Evolutionary conservation across 2,113 vertebrate genomes (phyloP).

Genomic region (Rhipidura dahli): DNA sequence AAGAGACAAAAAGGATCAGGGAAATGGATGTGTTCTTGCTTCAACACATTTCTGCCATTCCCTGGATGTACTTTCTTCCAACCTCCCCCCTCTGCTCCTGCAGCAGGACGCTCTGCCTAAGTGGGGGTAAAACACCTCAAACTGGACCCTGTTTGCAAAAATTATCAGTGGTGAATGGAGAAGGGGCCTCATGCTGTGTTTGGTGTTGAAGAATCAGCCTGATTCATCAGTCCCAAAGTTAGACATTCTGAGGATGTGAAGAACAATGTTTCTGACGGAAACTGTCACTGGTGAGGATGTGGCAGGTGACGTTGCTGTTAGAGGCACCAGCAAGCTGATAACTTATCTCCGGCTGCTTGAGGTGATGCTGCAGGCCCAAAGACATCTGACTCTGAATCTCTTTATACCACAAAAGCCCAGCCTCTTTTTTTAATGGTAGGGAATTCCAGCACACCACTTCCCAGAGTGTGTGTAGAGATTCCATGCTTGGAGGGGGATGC

Average conservation of each 20-base stretch:
- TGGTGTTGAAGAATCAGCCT: not conserved
- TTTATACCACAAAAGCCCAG: not conserved
- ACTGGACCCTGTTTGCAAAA: not conserved
- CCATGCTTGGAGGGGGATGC: too few species aligned
- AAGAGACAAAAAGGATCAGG: not conserved
- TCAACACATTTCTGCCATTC: not conserved
- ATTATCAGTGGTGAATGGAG: too few species aligned
- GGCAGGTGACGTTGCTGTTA: not conserved
- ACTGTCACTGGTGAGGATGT: not conserved
- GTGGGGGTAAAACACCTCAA: not conserved
- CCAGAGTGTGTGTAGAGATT: not conserved
- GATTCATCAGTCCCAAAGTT: not conserved
- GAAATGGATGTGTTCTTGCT: not conserved
- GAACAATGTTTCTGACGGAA: fast-evolving
- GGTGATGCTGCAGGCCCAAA: not conserved
- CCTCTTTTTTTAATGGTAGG: not conserved
- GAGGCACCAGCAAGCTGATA: not conserved
- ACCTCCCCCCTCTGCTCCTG: not conserved
- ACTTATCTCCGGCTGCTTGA: not conserved
- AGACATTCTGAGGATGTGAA: not conserved
- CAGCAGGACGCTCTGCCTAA: not conserved
- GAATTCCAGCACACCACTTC: not conserved
- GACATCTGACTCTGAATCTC: not conserved
- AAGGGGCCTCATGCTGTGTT: not conserved
- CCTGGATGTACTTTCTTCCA: not conserved